Evolutionary conservation across 1,140 invertebrate genomes (phyloP), one percentile per base, ranked within the genome.

Genomic region (Planococcus citri): DNA sequence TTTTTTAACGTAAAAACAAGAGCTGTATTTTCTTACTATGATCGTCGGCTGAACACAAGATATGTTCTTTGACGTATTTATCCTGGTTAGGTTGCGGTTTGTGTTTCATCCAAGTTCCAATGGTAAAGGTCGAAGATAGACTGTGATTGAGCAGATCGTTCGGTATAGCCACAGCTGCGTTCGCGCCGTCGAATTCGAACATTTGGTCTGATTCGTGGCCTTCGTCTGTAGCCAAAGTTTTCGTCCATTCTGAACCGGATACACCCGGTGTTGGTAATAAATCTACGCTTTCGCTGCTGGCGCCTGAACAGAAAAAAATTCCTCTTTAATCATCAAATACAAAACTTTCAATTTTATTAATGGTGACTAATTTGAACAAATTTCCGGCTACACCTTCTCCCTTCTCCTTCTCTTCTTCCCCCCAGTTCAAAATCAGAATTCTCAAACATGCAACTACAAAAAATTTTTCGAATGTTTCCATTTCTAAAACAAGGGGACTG

Each of bases 31-130:
- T 85, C 89, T 87, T 76, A 94, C 92, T 94, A 76, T 97, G 94
- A 78, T 96, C 94, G 82, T 98, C 95, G 64, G 94, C 93, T 76
- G 90, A 91, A 79, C 95, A 98, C 21, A 98, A 78, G 72, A 98
- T 88, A 76, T 97, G 94, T 77, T 98, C 95, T 79, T 97, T 97
- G 27, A 87, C 82, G 74, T 94, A 91, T 73, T 93, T 92, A 77
- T 95, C 91, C 72, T 87, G 79, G 74, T 82, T 79, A 37, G 86
- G 81, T 77, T 86, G 75, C 73, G 85, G 79, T 77, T 87, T 87
- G 77, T 95, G 93, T 71, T 94, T 88, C 83, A 98, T 89, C 91
- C 95, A 97, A 0, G 91, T 92, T 2, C 91, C 86, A 73, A 98
- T 85, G 64, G 89, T 92, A 80, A 97, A 97, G 51, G 88, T 88